phyloP scores from a whole-genome alignment of 2,797 vertebrate genomes.

The Pantherophis vulpinus region DNA sequence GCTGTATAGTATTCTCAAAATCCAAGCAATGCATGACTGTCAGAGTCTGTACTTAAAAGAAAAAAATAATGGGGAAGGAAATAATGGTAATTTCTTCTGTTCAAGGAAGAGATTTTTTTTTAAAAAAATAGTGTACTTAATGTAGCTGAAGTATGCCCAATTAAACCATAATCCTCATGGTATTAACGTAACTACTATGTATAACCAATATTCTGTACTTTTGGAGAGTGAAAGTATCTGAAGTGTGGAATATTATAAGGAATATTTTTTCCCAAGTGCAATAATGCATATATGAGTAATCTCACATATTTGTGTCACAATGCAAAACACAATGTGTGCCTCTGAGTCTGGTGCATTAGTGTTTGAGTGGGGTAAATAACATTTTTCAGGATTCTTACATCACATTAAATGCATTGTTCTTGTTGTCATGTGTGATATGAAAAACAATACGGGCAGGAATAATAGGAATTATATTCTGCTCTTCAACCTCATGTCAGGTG shows the following conservation, averaged over 20 bases:
- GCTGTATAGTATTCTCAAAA: background rate
- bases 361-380: background rate
- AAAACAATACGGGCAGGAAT: constrained; percentile 20
- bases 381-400: constrained; percentile 5
- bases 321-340: background rate
- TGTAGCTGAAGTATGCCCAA: background rate
- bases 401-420: background rate
- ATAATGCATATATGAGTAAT: background rate
- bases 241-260: background rate
- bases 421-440: constrained; percentile 18
- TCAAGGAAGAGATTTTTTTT: background rate
- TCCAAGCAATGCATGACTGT: background rate
- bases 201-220: background rate
- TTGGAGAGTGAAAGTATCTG: background rate
- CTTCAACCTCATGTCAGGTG: background rate
- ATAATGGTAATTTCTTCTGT: background rate
- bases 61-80: background rate
- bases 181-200: background rate
- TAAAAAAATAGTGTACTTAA: background rate
- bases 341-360: background rate
- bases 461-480: constrained; percentile 20
- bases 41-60: background rate
- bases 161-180: background rate
- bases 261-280: background rate
- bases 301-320: background rate